Conservation (phyloP, 2,113 vertebrate species). For the Abramis brama region DNA sequence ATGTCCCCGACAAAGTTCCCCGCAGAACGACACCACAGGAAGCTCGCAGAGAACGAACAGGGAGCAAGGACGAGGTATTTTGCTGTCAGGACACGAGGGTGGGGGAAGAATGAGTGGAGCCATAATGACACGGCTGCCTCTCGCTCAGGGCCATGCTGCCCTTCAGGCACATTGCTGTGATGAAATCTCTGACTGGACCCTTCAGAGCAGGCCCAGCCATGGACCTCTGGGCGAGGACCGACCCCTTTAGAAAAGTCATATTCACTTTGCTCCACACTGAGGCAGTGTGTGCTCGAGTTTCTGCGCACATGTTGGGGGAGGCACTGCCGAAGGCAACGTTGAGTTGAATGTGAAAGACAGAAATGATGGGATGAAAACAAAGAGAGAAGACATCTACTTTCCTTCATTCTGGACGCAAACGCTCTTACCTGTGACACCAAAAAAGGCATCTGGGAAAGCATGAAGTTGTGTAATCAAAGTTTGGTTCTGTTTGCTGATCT, state of each 20-base stretch:
- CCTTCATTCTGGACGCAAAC: slow-evolving; percentile 66
- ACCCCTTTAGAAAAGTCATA: slow-evolving; percentile 99
- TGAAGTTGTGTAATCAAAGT: background rate
- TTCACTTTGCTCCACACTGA: slow-evolving; percentile 92
- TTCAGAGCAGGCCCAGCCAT: slow-evolving; percentile 97
- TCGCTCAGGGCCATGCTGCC: slow-evolving; percentile 73
- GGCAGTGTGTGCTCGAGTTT: slow-evolving; percentile 2
- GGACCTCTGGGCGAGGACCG: slow-evolving; percentile 95
- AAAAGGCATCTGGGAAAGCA: background rate
- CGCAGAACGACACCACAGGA: slow-evolving; percentile 21
- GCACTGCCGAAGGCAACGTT: slow-evolving; percentile 38
- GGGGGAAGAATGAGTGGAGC: slow-evolving; percentile 46
- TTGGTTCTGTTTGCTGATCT: background rate
- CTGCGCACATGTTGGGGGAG: slow-evolving; percentile 54
- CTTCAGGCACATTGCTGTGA: slow-evolving; percentile 93
- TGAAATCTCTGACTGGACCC: slow-evolving; percentile 99
- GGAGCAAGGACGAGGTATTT: slow-evolving; percentile 25
- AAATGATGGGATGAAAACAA: slow-evolving; percentile 96
- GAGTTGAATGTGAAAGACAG: slow-evolving; percentile 49
- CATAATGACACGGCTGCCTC: slow-evolving; percentile 62
- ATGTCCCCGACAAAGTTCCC: background rate
- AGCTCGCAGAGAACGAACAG: slow-evolving; percentile 6
- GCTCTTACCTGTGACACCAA: slow-evolving; percentile 8
- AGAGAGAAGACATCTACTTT: slow-evolving; percentile 88
- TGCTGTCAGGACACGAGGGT: slow-evolving; percentile 38